Base-by-base conservation (phyloP, 2,113 vertebrate species). In the Oxyura jamaicensis region DNA sequence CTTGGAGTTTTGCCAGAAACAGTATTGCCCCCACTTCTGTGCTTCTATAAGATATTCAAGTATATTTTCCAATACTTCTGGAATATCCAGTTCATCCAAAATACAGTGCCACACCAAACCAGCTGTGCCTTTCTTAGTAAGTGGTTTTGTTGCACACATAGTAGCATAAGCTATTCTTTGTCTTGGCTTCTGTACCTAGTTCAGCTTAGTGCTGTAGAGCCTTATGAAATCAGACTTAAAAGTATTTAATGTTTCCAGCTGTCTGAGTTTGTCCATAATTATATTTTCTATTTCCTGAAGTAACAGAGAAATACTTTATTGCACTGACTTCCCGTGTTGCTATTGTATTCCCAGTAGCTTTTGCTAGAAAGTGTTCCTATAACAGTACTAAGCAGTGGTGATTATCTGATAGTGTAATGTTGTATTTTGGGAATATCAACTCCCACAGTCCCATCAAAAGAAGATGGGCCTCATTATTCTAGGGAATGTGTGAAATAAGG, bases 401-500 rank as follows among this genome's bases (percentile, higher is more conserved):
- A 91, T 93, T 94, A 90, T 93, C 65, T 90, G 91, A 86, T 82
- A 86, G 72, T 33, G 86, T 79, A 89, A 95, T 82, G 69, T 26
- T 86, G 62, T 96, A 96, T 95, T 94, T 94, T 92, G 83, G 88
- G 96, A 95, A 68, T 86, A 91, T 82, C 83, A 92, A 66, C 95
- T 92, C 93, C 88, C 78, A 95, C 93, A 7, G 62, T 71, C 92
- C 86, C 88, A 96, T 97, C 93, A 95, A 48, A 87, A 92, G 91
- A 92, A 87, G 93, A 96, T 86, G 84, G 69, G 94, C 23, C 50
- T 93, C 77, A 87, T 88, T 96, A 95, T 97, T 55, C n/a, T 66
- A 5, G 66, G 62, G 69, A 93, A 52, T 5, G 21, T 77, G 29
- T 33, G 23, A 84, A 81, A 60, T 29, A 67, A 59, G 80, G 60